These are phyloP conservation scores for Nebria brevicollis DNA, from an alignment of 2,888 invertebrate genomes.

Conservation along the genomic window DNA sequence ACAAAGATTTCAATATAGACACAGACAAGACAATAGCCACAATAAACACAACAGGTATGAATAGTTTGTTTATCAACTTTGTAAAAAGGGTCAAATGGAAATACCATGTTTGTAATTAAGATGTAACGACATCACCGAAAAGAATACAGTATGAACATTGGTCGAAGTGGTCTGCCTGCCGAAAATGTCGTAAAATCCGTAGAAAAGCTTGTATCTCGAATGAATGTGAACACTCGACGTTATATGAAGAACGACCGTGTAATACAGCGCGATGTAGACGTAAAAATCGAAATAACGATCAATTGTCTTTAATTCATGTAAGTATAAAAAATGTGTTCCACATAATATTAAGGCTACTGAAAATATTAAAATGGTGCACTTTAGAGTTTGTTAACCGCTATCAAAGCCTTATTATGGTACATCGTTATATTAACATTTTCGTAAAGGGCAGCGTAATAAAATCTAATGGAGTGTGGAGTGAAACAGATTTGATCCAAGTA, in stretches of 20 bases:
- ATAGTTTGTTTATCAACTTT: slow-evolving; percentile 3
- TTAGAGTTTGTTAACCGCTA: background rate
- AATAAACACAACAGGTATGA: background rate
- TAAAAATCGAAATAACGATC: slow-evolving; percentile 59
- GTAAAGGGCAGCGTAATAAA: background rate
- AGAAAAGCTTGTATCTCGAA: slow-evolving; percentile 76
- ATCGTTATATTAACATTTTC: slow-evolving; percentile 1
- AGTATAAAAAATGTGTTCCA: slow-evolving; percentile 47
- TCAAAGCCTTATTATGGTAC: background rate
- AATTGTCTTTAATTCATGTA: slow-evolving; percentile 54
- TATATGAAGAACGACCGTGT: slow-evolving; percentile 61
- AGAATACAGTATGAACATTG: slow-evolving; percentile 52
- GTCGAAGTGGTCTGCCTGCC: slow-evolving; percentile 59
- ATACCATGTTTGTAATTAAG: slow-evolving; percentile 3
- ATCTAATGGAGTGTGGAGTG: background rate
- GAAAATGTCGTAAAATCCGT: slow-evolving; percentile 70
- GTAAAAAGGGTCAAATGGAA: slow-evolving; percentile 13
- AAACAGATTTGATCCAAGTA: background rate
- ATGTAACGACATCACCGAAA: background rate
- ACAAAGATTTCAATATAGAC: background rate
- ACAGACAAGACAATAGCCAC: background rate
- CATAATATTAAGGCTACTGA: background rate
- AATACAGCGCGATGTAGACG: slow-evolving; percentile 59
- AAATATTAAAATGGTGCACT: background rate
- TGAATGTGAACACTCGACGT: slow-evolving; percentile 55